phyloP scores from a whole-genome alignment of 2,113 vertebrate species.

The Hyperopisus bebe region DNA sequence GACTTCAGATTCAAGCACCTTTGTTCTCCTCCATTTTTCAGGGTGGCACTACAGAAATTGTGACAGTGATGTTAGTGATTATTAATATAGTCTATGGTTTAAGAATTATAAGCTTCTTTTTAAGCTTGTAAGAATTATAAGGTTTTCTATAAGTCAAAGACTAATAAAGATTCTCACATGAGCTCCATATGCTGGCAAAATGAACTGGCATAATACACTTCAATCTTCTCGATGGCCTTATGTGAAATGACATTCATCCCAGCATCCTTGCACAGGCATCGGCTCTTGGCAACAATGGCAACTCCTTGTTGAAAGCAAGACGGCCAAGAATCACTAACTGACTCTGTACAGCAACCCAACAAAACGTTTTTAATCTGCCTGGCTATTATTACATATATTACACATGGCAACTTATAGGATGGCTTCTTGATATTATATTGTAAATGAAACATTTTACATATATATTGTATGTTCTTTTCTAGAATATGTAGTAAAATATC shows the following conservation, averaged over 20 bases:
- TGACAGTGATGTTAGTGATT: background rate
- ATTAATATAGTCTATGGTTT: background rate
- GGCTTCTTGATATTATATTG: background rate
- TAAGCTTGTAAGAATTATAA: background rate
- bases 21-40: background rate
- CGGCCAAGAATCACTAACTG: background rate
- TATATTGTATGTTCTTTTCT: background rate
- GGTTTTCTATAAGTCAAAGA: background rate
- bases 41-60: constrained; percentile 4
- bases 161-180: background rate
- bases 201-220: background rate
- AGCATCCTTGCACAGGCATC: constrained; percentile 14
- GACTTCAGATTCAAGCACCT: constrained; percentile 19
- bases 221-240: constrained; percentile 18
- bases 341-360: background rate
- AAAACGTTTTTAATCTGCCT: background rate
- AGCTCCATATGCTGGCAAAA: background rate
- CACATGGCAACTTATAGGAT: background rate
- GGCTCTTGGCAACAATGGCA: background rate
- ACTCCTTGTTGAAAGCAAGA: constrained; percentile 4
- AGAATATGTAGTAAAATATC: background rate
- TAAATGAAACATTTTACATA: background rate
- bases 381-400: background rate
- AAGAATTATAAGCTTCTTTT: background rate
- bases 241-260: constrained; percentile 9